Conservation (phyloP, 2,888 invertebrate species). For the Drosophila silvestris region DNA sequence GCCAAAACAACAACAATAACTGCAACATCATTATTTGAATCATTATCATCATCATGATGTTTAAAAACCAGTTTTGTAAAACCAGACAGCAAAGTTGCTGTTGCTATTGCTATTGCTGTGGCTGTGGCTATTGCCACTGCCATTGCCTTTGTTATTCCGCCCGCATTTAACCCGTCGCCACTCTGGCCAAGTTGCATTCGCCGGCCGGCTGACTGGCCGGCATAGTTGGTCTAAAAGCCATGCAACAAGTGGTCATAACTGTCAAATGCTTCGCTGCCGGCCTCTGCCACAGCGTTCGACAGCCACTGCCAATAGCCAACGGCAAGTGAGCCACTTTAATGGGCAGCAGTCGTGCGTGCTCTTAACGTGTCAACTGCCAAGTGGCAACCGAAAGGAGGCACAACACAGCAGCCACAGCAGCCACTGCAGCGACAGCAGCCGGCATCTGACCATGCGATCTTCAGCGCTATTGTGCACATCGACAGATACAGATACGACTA, state of each 20-base stretch:
- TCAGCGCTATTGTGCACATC: constrained; percentile 20
- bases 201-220: constrained; percentile 61
- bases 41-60: constrained; percentile 24
- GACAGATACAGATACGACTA: constrained; percentile 30
- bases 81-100: constrained; percentile 34
- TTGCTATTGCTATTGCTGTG: constrained; percentile 22
- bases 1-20: constrained; percentile 19
- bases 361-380: constrained; percentile 80
- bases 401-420: constrained; percentile 5
- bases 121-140: constrained; percentile 18
- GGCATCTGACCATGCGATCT: constrained; percentile 65
- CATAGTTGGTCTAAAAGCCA: constrained; percentile 58
- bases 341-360: constrained; percentile 74
- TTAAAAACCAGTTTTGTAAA: constrained; percentile 67
- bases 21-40: constrained; percentile 25
- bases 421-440: constrained; percentile 18
- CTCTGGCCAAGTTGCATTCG: constrained; percentile 13
- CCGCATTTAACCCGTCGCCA: constrained; percentile 10
- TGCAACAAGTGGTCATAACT: constrained; percentile 77
- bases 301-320: constrained; percentile 51
- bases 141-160: constrained; percentile 44
- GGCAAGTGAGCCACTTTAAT: constrained; percentile 62
- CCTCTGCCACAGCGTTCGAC: constrained; percentile 11
- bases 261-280: constrained; percentile 64
- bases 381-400: constrained; percentile 21